Evolutionary conservation across 1,140 invertebrate genomes (phyloP).

Genomic region (Drepana arcuata): DNA sequence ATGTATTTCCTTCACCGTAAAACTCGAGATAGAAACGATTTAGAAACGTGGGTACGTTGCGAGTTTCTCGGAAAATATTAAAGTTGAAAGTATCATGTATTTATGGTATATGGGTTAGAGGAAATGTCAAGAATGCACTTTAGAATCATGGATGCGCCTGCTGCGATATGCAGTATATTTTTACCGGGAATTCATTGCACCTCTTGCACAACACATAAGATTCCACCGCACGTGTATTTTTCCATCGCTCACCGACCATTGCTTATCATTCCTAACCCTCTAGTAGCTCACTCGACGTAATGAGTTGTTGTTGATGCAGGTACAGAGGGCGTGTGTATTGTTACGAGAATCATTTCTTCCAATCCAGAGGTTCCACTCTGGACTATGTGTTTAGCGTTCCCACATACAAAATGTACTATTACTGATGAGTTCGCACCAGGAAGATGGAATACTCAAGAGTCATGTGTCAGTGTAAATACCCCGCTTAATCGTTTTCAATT

Average conservation of each 20-base stretch:
- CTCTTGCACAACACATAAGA: constrained; percentile 36
- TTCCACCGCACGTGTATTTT: constrained; percentile 6
- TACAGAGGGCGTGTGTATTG: constrained; percentile 68
- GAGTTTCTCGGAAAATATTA: no score
- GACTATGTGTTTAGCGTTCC: constrained; percentile 68
- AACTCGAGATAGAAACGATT: no score
- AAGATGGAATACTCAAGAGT: constrained; percentile 10
- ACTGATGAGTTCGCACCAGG: constrained; percentile 26
- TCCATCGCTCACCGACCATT: constrained; percentile 3
- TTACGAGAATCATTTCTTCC: constrained; percentile 71
- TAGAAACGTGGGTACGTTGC: no score
- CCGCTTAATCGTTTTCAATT: no score
- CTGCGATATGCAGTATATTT: no score
- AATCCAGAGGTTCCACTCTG: constrained; percentile 52
- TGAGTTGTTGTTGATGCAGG: constrained; percentile 56
- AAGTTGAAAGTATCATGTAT: no score
- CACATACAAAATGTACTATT: constrained; percentile 66
- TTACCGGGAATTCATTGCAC: constrained; percentile 52
- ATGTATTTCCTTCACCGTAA: no score
- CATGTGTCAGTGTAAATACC: constrained; percentile 55
- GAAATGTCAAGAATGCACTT: constrained; percentile 53
- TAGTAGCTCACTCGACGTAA: constrained; percentile 4
- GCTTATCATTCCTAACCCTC: constrained; percentile 7
- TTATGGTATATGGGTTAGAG: no score
- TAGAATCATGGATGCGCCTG: constrained; percentile 43